Conservation (phyloP, 2,113 vertebrate genomes). For the Hoplias malabaricus region DNA sequence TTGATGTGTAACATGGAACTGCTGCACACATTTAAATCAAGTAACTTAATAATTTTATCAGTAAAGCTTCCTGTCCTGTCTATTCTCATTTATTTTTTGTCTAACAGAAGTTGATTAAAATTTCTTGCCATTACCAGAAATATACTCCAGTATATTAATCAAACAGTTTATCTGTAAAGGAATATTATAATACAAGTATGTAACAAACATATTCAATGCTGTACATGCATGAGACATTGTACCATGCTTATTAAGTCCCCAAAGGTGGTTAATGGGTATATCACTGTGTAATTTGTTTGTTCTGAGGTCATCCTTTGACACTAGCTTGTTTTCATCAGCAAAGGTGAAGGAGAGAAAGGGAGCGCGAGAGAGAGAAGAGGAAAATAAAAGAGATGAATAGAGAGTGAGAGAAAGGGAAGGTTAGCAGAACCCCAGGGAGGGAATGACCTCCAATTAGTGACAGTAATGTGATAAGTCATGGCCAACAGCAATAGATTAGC, state of each 20-base stretch:
- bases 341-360: conserved; percentile 14
- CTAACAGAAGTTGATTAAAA: not conserved
- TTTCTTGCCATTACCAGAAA: no score
- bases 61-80: no score
- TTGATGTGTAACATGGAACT: no score
- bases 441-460: conserved; percentile 54
- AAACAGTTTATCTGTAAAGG: not conserved
- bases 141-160: no score
- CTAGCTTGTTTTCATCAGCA: conserved; percentile 14
- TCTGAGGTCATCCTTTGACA: not conserved
- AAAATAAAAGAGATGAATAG: conserved; percentile 7
- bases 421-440: conserved; percentile 41
- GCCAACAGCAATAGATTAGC: conserved; percentile 45
- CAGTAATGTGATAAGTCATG: conserved; percentile 48
- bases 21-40: no score
- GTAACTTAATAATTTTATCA: no score
- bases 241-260: not conserved
- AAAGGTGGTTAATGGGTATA: not conserved
- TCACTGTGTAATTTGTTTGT: conserved; percentile 4
- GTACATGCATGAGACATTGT: not conserved
- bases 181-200: not conserved
- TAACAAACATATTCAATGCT: not conserved
- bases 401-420: conserved; percentile 34
- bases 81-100: no score
- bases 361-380: conserved; percentile 5